Percentiles rank a stretch among this genome's conserved stretches.
Conservation (phyloP, 2,113 vertebrate species). For the Silurus meridionalis region DNA sequence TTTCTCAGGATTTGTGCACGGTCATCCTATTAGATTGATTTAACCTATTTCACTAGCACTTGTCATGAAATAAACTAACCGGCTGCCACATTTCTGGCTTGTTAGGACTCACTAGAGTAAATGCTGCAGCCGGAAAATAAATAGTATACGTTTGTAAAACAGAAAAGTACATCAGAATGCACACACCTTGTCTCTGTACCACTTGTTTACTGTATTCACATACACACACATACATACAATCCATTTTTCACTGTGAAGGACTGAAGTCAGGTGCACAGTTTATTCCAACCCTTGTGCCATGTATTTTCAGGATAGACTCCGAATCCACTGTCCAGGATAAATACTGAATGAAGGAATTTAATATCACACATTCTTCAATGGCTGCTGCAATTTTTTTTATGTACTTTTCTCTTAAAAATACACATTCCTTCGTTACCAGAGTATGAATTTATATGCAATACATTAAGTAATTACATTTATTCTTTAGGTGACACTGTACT, state of each 20-base stretch:
- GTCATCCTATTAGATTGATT: background rate
- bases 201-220: background rate
- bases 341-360: background rate
- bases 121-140: background rate
- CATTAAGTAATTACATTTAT: background rate
- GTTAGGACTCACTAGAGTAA: background rate
- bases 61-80: constrained; percentile 1
- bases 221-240: background rate
- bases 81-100: background rate
- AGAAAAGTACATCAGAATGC: background rate
- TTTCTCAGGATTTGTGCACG: background rate
- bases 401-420: background rate
- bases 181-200: too few relatives aligned
- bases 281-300: background rate
- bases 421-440: background rate
- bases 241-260: background rate
- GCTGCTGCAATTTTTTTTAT: background rate
- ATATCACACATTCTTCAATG: background rate
- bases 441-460: background rate
- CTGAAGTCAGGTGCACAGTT: background rate
- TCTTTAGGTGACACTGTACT: background rate
- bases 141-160: background rate
- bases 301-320: background rate
- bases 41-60: background rate
- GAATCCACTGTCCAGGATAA: background rate